These are phyloP conservation scores for Lepidurus packardi DNA, from an alignment of 1,140 invertebrate genomes.

Conservation along the genomic window DNA sequence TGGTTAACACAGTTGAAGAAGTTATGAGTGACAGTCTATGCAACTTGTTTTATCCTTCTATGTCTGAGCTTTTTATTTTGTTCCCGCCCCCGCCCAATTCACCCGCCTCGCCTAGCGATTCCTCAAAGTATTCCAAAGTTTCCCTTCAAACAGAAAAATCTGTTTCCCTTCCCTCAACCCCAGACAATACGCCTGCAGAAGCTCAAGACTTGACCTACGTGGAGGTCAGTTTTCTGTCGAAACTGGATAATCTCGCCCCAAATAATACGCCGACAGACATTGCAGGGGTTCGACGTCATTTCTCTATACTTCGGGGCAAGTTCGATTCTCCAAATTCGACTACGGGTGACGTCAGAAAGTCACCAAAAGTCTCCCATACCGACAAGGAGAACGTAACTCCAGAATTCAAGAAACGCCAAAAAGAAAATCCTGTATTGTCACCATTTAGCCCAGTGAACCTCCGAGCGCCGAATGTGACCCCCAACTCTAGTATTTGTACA, in stretches of 20 bases:
- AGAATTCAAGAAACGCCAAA: not conserved
- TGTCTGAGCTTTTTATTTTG: not conserved
- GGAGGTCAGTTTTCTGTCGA: slow-evolving; percentile 32
- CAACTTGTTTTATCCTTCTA: slow-evolving; percentile 22
- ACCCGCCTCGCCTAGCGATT: slow-evolving; percentile 22
- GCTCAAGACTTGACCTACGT: slow-evolving; percentile 29
- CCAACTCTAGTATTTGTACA: not conserved
- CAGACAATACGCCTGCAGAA: not conserved
- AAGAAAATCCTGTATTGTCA: not conserved
- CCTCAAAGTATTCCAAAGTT: slow-evolving; percentile 23
- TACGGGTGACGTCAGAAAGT: not conserved
- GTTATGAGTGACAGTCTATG: slow-evolving; percentile 28
- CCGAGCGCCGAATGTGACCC: not conserved
- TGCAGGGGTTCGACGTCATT: slow-evolving; percentile 18
- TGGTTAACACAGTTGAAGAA: slow-evolving; percentile 23
- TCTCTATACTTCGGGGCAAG: slow-evolving; percentile 30
- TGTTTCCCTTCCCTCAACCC: not conserved
- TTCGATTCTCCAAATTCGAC: slow-evolving; percentile 6
- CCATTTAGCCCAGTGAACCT: not conserved
- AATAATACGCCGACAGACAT: not conserved
- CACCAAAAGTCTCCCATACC: not conserved
- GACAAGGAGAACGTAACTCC: not conserved
- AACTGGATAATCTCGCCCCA: slow-evolving; percentile 5
- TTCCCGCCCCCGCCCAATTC: slow-evolving; percentile 20
- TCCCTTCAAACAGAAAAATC: slow-evolving; percentile 25